Conservation (phyloP, 53 echinoderm and acorn worm genomes). For the Holothuria scabra region DNA sequence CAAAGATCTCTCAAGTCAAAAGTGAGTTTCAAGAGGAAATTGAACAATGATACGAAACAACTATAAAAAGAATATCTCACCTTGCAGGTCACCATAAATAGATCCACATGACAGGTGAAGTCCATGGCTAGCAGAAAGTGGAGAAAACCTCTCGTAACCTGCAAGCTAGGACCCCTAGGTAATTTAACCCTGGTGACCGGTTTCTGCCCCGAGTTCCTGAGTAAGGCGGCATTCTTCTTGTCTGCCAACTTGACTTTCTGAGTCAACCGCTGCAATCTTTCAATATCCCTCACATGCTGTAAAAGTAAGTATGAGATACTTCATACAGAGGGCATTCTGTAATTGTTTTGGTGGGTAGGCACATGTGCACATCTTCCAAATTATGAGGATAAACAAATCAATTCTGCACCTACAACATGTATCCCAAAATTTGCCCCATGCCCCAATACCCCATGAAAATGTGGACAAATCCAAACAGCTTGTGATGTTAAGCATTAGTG, state of each 20-base stretch:
- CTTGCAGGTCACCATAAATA: conserved; percentile 97
- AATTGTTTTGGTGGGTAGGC: too few species aligned
- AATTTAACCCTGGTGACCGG: conserved; percentile 51
- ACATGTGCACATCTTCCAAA: neutral
- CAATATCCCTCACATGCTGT: conserved; percentile 80
- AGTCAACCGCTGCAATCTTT: conserved; percentile 61
- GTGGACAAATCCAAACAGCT: too few species aligned
- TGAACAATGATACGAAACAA: too few species aligned
- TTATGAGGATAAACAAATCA: too few species aligned
- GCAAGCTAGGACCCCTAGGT: conserved; percentile 79
- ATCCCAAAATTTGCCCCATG: too few species aligned
- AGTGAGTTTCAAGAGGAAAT: too few species aligned
- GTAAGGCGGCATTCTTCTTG: conserved; percentile 43
- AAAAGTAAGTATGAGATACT: neutral
- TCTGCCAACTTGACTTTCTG: conserved; percentile 25
- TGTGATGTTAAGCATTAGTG: too few species aligned
- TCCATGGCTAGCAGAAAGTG: conserved; percentile 92
- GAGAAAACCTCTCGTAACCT: conserved; percentile 86
- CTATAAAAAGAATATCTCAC: conserved; percentile 47
- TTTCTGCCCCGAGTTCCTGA: conserved; percentile 13
- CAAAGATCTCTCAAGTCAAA: too few species aligned
- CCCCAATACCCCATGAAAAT: too few species aligned
- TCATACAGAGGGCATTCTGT: too few species aligned
- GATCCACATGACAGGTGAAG: conserved; percentile 96
- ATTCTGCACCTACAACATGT: too few species aligned